phyloP scores from a whole-genome alignment of 2,113 vertebrate genomes.

The Hyla sarda region DNA sequence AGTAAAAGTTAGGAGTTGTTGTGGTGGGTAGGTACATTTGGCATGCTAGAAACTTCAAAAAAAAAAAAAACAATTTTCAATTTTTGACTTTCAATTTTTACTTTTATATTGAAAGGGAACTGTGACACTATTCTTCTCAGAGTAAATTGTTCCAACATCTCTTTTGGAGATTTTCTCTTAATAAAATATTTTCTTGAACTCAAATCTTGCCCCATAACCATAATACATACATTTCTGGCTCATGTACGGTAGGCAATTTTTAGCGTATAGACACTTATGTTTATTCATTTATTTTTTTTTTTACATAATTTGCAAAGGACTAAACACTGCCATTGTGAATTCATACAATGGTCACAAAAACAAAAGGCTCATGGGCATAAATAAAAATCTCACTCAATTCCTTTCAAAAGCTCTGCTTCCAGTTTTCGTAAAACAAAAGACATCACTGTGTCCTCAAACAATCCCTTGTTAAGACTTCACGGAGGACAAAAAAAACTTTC shows the following conservation, averaged over 20 bases:
- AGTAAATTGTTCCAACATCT: background rate
- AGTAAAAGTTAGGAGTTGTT: background rate
- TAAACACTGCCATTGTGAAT: slow-evolving; percentile 64
- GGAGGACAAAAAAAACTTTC: slow-evolving; percentile 64
- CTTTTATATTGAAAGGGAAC: background rate
- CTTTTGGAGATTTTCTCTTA: background rate
- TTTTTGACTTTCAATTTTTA: background rate
- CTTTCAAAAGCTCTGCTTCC: slow-evolving; percentile 66
- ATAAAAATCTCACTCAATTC: slow-evolving; percentile 66
- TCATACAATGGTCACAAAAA: slow-evolving; percentile 66
- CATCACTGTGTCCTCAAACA: slow-evolving; percentile 66
- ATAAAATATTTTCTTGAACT: background rate
- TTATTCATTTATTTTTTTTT: background rate
- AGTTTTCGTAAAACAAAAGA: slow-evolving; percentile 70
- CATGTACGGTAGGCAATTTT: background rate
- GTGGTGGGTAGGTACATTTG: background rate
- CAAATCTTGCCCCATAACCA: background rate
- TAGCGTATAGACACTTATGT: background rate
- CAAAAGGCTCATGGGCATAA: slow-evolving; percentile 63
- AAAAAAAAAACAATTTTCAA: background rate
- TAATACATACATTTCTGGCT: background rate
- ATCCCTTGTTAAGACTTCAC: slow-evolving; percentile 66
- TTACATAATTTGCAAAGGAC: slow-evolving; percentile 60
- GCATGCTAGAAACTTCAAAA: background rate
- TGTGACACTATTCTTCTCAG: background rate